Evolutionary conservation across 2,113 vertebrate genomes (phyloP), one percentile per base, ranked within the genome.

Genomic region (Steatornis caripensis): DNA sequence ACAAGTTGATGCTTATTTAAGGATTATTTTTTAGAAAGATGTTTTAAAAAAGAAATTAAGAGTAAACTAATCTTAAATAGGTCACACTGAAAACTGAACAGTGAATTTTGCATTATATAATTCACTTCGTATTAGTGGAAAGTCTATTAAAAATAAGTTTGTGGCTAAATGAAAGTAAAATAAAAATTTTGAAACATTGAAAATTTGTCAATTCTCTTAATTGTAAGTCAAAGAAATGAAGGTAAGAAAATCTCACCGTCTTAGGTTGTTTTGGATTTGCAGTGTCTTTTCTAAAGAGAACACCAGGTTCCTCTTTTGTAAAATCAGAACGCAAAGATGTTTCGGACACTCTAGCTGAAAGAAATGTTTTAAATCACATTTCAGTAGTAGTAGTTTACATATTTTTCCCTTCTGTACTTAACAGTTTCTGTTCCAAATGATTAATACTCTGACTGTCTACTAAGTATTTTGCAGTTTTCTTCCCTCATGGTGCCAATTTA

Each of bases 301-400:
- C 46, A 76, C 51, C 69, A 70, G 29, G 15, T 64, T 94, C 72
- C 71, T 93, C 90, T 84, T 61, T 93, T 54, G 91, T 29, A 32
- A 81, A 92, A n/a, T 92, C 93, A 45, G 81, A 82, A 86, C 54
- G 90, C 43, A 97, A 68, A 78, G 97, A 97, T 55, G 91, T 95
- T 91, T 97, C 89, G 2, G 93, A 90, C 18, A 46, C 91, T 89
- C 91, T 96, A 62, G 90, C 96, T 89, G 97, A 66, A 90, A 97
- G 75, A 90, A 95, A 87, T 10, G 66, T 97, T 79, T 97, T 87
- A 95, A 97, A 96, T 36, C 48, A 72, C 15, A 48, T 83, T 88
- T 98, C 85, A 96, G 94, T n/a, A 87, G 94, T n/a, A 87, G 83
- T 18, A 81, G 84, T 43, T 69, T 14, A 68, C 96, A 7, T 85